These are phyloP conservation scores for Sitta europaea DNA, from an alignment of 2,113 vertebrate species.

Conservation along the genomic window DNA sequence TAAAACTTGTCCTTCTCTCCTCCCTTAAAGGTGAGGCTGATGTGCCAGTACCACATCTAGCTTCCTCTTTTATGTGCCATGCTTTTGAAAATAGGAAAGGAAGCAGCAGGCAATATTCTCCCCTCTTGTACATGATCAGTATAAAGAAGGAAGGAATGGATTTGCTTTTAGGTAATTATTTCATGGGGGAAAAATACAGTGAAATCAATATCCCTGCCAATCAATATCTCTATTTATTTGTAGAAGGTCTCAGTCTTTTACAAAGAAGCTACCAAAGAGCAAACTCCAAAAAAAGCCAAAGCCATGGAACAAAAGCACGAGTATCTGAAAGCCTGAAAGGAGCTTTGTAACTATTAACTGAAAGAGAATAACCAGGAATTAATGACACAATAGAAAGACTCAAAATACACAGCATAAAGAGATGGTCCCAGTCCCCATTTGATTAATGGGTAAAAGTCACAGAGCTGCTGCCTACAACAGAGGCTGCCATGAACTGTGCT, in stretches of 20 bases:
- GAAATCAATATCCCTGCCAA: background rate
- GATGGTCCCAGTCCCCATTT: background rate
- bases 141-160: background rate
- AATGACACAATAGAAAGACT: background rate
- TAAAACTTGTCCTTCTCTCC: background rate
- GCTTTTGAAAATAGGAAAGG: background rate
- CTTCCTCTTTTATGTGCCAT: background rate
- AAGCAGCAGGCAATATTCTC: background rate
- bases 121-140: background rate
- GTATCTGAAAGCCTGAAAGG: background rate
- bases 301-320: background rate
- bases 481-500: background rate
- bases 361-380: background rate
- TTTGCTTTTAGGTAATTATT: slow-evolving; percentile 8
- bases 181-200: background rate
- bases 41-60: background rate
- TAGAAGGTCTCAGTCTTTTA: background rate
- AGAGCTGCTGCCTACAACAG: background rate
- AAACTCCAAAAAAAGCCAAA: background rate
- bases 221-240: background rate
- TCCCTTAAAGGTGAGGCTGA: background rate
- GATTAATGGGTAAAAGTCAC: background rate
- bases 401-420: background rate
- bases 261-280: background rate
- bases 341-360: background rate